Percentiles rank a stretch among this genome's conserved stretches.
phyloP scores from a whole-genome alignment of 2,888 invertebrate genomes.

The Eledone cirrhosa region DNA sequence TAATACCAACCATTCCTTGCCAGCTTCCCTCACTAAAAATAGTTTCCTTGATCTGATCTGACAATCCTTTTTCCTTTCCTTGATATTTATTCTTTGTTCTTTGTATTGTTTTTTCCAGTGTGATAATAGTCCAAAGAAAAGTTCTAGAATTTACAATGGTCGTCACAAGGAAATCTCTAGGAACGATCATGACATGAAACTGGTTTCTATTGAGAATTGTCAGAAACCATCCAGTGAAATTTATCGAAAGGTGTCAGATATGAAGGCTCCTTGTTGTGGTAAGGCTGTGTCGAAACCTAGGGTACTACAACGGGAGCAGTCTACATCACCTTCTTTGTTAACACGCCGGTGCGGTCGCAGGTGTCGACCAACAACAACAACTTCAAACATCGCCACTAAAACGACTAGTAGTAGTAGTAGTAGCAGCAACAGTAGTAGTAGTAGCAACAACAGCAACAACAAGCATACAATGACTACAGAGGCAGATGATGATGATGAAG shows the following conservation, averaged over 20 bases:
- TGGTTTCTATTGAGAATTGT: conserved; percentile 28
- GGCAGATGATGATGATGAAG: conserved; percentile 4
- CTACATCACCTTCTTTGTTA: conserved; percentile 13
- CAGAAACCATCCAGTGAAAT: background rate
- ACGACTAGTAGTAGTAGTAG: no score
- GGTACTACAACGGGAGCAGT: conserved; percentile 12
- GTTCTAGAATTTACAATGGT: conserved; percentile 19
- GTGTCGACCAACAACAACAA: background rate
- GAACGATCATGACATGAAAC: background rate
- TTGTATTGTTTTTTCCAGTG: conserved; percentile 22
- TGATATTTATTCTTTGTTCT: background rate
- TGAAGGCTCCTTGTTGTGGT: conserved; percentile 6
- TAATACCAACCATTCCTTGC: no score
- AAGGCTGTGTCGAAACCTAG: conserved; percentile 18
- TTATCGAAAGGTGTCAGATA: conserved; percentile 7
- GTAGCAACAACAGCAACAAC: background rate
- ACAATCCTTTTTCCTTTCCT: background rate
- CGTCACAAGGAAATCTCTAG: background rate
- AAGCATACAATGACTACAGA: background rate
- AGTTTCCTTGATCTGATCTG: no score
- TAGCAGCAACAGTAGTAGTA: background rate
- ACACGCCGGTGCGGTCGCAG: conserved; percentile 8
- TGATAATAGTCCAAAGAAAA: conserved; percentile 30
- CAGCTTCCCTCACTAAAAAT: no score
- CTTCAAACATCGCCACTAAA: no score